phyloP scores from a whole-genome alignment of 1,140 invertebrate genomes.

The Drosophila teissieri region DNA sequence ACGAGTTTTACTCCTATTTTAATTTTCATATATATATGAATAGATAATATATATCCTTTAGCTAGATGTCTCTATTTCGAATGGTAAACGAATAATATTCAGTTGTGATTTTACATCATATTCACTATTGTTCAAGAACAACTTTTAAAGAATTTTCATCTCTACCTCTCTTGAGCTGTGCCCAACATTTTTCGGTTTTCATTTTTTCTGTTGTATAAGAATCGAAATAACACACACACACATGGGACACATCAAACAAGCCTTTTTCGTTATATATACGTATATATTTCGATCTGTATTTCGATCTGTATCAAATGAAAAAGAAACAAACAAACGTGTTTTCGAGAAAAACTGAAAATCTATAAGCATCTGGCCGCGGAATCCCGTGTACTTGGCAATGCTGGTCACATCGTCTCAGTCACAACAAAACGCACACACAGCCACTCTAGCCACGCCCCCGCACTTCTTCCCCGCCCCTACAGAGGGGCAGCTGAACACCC shows the following conservation, averaged over 20 bases:
- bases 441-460: constrained; percentile 19
- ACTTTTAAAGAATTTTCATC: constrained; percentile 29
- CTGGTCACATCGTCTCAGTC: constrained; percentile 49
- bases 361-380: constrained; percentile 84
- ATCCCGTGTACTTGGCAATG: constrained; percentile 84
- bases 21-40: constrained; percentile 13
- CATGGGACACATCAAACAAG: not conserved
- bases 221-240: constrained; percentile 30
- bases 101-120: constrained; percentile 28
- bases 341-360: constrained; percentile 66
- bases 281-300: constrained; percentile 21
- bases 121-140: constrained; percentile 14
- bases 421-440: constrained; percentile 26
- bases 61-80: constrained; percentile 36
- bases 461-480: constrained; percentile 1
- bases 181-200: constrained; percentile 79
- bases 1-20: constrained; percentile 2
- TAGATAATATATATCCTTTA: constrained; percentile 39
- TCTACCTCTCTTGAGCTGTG: constrained; percentile 50
- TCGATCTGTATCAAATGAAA: constrained; percentile 16
- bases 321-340: constrained; percentile 28
- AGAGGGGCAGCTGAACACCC: constrained; percentile 28
- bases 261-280: not conserved
- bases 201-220: constrained; percentile 37
- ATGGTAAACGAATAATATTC: constrained; percentile 44